phyloP scores from a whole-genome alignment of 2,113 vertebrate genomes.

The Zapornia atra region DNA sequence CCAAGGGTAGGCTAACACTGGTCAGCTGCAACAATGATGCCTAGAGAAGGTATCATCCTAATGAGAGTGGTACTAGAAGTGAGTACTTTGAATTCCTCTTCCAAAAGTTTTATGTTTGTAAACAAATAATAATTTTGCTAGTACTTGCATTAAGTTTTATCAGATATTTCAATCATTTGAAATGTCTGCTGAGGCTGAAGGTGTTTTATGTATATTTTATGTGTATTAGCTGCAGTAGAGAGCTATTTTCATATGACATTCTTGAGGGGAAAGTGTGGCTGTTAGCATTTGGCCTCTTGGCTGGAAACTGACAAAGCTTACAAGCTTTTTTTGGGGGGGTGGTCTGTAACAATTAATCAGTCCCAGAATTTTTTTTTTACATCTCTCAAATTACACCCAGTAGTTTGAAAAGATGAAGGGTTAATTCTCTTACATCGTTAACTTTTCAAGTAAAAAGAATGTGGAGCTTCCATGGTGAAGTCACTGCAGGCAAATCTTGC shows the following conservation, averaged over 20 bases:
- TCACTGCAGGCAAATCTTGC: background rate
- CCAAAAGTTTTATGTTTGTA: background rate
- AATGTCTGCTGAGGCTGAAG: background rate
- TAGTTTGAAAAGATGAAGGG: background rate
- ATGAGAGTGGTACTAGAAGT: background rate
- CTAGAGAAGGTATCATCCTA: background rate
- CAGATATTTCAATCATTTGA: background rate
- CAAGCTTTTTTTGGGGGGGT: background rate
- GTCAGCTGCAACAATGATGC: background rate
- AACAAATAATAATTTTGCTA: background rate
- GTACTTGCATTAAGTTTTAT: background rate
- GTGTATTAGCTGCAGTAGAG: background rate
- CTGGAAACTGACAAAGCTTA: background rate
- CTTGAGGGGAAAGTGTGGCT: background rate
- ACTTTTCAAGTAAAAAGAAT: background rate
- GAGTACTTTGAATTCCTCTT: background rate
- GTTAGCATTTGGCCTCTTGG: background rate
- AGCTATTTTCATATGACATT: background rate
- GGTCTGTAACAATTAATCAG: background rate
- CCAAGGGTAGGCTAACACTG: background rate
- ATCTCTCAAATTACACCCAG: fast-evolving
- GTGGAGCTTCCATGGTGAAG: background rate
- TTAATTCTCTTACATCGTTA: background rate
- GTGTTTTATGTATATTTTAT: background rate
- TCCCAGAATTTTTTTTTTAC: background rate